Percentiles rank a stretch among this genome's conserved stretches.
These are phyloP conservation scores for Popillia japonica DNA, from an alignment of 1,140 invertebrate genomes.

Conservation along the genomic window DNA sequence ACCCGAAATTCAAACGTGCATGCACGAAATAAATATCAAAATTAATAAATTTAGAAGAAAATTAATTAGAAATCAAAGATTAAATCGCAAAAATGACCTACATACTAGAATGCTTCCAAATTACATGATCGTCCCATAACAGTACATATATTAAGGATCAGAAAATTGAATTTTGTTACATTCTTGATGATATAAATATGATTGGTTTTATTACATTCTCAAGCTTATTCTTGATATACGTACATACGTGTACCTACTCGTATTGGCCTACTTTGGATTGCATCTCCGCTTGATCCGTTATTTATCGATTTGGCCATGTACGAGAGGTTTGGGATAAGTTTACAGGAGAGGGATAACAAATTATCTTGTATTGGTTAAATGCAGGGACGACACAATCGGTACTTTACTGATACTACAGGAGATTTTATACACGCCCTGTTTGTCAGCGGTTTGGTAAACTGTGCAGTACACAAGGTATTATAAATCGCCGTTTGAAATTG, in stretches of 20 bases:
- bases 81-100: too few species aligned
- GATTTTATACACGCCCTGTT: not conserved
- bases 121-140: too few species aligned
- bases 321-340: not conserved
- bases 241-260: not conserved
- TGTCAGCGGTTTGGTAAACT: conserved; percentile 26
- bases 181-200: not conserved
- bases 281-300: not conserved
- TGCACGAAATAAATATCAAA: too few species aligned
- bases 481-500: not conserved
- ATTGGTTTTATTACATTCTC: not conserved
- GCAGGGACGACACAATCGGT: not conserved
- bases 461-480: conserved; percentile 2
- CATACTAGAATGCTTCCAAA: too few species aligned
- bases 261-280: not conserved
- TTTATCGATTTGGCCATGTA: conserved; percentile 17
- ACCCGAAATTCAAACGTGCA: too few species aligned
- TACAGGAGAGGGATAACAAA: conserved; percentile 10
- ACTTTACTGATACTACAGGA: not conserved
- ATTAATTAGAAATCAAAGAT: too few species aligned
- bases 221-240: not conserved
- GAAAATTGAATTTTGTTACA: too few species aligned
- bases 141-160: not conserved
- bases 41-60: too few species aligned
- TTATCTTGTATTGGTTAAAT: conserved; percentile 23